Conservation (phyloP, 2,888 invertebrate species). For the Notodonta dromedarius region DNA sequence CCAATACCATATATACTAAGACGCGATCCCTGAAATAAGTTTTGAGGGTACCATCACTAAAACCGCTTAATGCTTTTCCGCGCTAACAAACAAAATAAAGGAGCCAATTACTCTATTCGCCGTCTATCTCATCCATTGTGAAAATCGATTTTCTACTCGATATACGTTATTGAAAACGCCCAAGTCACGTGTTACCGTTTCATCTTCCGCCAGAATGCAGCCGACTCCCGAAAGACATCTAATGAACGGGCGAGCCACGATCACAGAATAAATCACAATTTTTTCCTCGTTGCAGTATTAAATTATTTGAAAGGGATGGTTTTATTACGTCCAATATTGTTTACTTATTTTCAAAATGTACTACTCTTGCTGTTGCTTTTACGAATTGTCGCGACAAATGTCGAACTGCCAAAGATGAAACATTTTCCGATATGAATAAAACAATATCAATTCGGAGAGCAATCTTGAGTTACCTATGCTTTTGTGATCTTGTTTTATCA, state of each 20-base stretch:
- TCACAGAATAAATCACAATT: constrained; percentile 14
- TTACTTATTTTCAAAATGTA: too few species aligned
- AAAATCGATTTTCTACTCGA: constrained; percentile 8
- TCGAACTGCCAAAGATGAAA: too few species aligned
- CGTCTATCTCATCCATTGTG: constrained; percentile 5
- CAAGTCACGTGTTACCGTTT: constrained; percentile 16
- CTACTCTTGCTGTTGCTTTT: too few species aligned
- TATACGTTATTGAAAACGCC: constrained; percentile 11
- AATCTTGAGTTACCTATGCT: too few species aligned
- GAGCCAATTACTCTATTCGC: constrained; percentile 4
- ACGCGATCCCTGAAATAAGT: too few species aligned
- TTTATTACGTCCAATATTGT: too few species aligned
- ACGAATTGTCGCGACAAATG: too few species aligned
- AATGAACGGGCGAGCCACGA: constrained; percentile 13
- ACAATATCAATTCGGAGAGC: too few species aligned
- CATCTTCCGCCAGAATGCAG: constrained; percentile 16
- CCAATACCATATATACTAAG: too few species aligned
- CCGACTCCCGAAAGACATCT: constrained; percentile 15
- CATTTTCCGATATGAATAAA: too few species aligned
- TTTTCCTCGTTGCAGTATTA: constrained; percentile 8
- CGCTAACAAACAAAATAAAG: constrained; percentile 1
- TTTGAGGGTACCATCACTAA: neutral
- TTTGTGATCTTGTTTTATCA: too few species aligned
- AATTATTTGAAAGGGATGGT: too few species aligned
- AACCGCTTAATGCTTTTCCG: neutral